These are phyloP conservation scores for Uropetala carovei DNA, from an alignment of 2,888 invertebrate genomes.

Conservation along the genomic window DNA sequence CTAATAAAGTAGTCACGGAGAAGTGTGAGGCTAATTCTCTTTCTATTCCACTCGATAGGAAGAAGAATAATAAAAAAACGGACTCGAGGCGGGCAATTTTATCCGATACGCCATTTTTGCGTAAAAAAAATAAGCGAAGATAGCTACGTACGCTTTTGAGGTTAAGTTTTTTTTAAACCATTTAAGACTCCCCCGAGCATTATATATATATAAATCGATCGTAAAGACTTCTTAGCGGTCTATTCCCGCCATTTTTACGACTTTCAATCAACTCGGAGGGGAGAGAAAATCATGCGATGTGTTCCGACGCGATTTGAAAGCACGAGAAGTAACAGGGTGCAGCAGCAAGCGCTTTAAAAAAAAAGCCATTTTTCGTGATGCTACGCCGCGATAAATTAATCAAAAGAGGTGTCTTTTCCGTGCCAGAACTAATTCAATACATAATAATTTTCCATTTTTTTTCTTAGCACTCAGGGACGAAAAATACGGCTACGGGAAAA, in stretches of 20 bases:
- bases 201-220: too few species aligned
- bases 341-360: neutral
- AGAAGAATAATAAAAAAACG: neutral
- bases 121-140: neutral
- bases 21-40: slow-evolving; percentile 17
- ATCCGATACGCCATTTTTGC: neutral
- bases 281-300: too few species aligned
- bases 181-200: too few species aligned
- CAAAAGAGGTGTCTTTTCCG: neutral
- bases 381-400: neutral
- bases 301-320: neutral
- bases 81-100: slow-evolving; percentile 15
- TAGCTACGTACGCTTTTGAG: too few species aligned
- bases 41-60: neutral
- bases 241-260: too few species aligned
- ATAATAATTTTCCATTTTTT: neutral
- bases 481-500: neutral
- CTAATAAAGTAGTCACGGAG: slow-evolving; percentile 8
- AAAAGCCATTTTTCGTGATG: neutral
- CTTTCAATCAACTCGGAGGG: too few species aligned
- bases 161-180: too few species aligned
- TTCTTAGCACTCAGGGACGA: neutral
- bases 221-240: too few species aligned
- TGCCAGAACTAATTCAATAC: neutral
- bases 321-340: neutral